phyloP scores from a whole-genome alignment of 2,888 invertebrate genomes.

The Orthonevra nobilis region DNA sequence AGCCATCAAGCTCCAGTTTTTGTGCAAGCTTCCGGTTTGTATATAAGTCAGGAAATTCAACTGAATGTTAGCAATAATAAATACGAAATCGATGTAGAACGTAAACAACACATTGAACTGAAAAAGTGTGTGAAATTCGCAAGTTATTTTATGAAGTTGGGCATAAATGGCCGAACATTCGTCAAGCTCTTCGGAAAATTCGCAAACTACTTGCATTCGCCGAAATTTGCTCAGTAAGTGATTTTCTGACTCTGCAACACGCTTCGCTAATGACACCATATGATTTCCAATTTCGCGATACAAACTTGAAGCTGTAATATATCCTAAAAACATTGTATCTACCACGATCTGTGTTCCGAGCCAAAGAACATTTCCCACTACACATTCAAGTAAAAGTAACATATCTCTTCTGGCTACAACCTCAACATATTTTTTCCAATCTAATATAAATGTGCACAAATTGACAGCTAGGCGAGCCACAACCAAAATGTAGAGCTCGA shows the following conservation, averaged over 20 bases:
- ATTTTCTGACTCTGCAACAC: constrained; percentile 9
- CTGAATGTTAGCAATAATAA: constrained; percentile 74
- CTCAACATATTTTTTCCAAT: not conserved
- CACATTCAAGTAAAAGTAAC: not conserved
- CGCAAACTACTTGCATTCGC: constrained; percentile 74
- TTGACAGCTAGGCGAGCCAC: not conserved
- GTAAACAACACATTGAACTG: constrained; percentile 76
- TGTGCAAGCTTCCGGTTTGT: constrained; percentile 37
- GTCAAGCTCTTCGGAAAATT: constrained; percentile 74
- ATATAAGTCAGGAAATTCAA: constrained; percentile 72
- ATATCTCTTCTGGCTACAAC: not conserved
- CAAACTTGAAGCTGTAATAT: constrained; percentile 14
- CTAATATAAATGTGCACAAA: not conserved
- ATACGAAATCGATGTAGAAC: constrained; percentile 75
- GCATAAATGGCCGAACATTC: constrained; percentile 73
- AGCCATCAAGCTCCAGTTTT: constrained; percentile 61
- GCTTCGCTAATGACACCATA: constrained; percentile 15
- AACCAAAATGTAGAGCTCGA: constrained; percentile 11
- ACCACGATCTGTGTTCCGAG: constrained; percentile 18
- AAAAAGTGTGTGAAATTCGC: constrained; percentile 72
- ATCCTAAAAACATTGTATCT: constrained; percentile 35
- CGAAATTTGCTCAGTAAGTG: constrained; percentile 65
- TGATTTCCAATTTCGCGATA: constrained; percentile 38
- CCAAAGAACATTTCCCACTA: constrained; percentile 22
- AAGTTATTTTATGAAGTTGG: constrained; percentile 72